Conservation (phyloP, 1,140 invertebrate genomes). For the Lamellibrachia luymesi region DNA sequence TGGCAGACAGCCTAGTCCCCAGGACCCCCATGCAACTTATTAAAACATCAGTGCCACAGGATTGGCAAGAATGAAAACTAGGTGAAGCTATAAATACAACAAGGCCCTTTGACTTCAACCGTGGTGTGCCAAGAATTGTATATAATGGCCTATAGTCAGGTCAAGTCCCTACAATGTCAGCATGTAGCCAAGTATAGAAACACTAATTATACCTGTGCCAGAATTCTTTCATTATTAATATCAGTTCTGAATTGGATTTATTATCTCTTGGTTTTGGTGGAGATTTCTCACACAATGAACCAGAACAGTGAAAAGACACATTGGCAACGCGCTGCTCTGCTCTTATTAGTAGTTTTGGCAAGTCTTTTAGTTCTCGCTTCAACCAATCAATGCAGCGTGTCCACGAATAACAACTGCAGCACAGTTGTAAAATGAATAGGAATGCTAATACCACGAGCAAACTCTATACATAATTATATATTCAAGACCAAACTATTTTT, state of each 20-base stretch:
- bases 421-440: too few relatives aligned
- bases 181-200: background rate
- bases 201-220: background rate
- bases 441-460: too few relatives aligned
- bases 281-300: too few relatives aligned
- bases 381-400: too few relatives aligned
- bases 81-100: background rate
- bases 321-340: too few relatives aligned
- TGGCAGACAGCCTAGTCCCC: background rate
- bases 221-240: background rate
- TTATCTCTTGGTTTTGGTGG: background rate
- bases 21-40: background rate
- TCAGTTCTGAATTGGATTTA: background rate
- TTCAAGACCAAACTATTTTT: too few relatives aligned
- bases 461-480: too few relatives aligned
- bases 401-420: too few relatives aligned
- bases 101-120: background rate
- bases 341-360: too few relatives aligned
- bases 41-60: background rate
- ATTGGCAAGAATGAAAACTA: background rate
- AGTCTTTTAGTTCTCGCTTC: too few relatives aligned
- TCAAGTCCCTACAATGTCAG: background rate
- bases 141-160: background rate
- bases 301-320: too few relatives aligned
- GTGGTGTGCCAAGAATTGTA: background rate